These are phyloP conservation scores for Pyrocephalus nanus DNA, from an alignment of 2,797 vertebrate species.

Conservation along the genomic window DNA sequence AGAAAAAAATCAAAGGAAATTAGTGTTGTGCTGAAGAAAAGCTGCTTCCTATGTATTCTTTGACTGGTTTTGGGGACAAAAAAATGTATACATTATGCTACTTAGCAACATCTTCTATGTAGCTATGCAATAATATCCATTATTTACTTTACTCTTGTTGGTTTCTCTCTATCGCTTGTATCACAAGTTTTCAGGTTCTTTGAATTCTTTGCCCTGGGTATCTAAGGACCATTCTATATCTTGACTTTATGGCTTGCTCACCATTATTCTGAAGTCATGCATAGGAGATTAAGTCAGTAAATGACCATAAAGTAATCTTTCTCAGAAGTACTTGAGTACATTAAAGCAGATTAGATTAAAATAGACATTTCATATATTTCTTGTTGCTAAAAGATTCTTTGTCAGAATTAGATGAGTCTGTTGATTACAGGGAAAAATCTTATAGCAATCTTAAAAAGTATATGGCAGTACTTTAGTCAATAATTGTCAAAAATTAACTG, in stretches of 20 bases:
- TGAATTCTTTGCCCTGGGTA: background rate
- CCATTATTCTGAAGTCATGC: background rate
- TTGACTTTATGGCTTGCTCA: background rate
- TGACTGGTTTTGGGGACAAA: accelerated
- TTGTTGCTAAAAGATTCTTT: background rate
- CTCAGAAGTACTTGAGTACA: background rate
- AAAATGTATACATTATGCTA: background rate
- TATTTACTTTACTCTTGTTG: background rate
- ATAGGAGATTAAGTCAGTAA: background rate
- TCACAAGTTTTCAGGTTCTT: background rate
- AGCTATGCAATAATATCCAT: background rate
- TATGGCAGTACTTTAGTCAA: background rate
- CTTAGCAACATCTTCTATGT: background rate
- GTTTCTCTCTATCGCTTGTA: background rate
- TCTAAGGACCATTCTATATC: background rate
- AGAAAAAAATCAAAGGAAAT: background rate
- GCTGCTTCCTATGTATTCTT: background rate
- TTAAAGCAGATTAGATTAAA: background rate
- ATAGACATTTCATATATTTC: background rate
- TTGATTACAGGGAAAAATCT: background rate
- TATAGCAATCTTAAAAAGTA: background rate
- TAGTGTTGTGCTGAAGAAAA: background rate
- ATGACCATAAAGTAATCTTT: background rate
- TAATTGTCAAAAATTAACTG: background rate
- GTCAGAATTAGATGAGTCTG: background rate